Evolutionary conservation across 2,113 vertebrate species (phyloP).

Genomic region (Dolichotis patagonum): DNA sequence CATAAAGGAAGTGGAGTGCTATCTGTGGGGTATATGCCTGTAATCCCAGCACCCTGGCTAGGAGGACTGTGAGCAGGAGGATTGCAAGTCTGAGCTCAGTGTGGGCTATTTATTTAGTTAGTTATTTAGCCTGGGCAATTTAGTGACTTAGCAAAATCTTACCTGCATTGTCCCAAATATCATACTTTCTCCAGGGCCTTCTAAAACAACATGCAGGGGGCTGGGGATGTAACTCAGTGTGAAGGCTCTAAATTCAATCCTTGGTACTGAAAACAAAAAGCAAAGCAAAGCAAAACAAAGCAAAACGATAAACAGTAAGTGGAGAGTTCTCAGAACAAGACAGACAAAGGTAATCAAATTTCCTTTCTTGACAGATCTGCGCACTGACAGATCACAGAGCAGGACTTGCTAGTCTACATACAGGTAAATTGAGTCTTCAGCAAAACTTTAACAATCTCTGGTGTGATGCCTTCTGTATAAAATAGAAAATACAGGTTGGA

Average conservation of each 20-base stretch:
- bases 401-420: not conserved
- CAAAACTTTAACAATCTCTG: not conserved
- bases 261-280: not conserved
- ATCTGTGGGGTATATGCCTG: not conserved
- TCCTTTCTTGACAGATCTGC: constrained; percentile 39
- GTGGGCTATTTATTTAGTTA: too few relatives aligned
- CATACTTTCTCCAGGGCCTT: not conserved
- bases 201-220: not conserved
- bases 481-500: not conserved
- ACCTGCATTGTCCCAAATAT: not conserved
- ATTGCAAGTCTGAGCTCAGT: not conserved
- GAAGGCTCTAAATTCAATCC: not conserved
- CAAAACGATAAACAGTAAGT: not conserved
- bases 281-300: not conserved
- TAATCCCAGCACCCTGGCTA: not conserved
- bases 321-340: constrained; percentile 26
- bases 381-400: constrained; percentile 43
- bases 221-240: not conserved
- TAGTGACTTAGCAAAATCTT: not conserved
- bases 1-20: constrained; percentile 10
- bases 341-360: constrained; percentile 28
- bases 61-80: not conserved
- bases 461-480: not conserved
- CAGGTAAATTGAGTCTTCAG: not conserved
- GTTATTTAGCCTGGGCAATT: not conserved